Evolutionary conservation across 2,888 invertebrate genomes (phyloP).

Genomic region (Acrocyrtus sp.): DNA sequence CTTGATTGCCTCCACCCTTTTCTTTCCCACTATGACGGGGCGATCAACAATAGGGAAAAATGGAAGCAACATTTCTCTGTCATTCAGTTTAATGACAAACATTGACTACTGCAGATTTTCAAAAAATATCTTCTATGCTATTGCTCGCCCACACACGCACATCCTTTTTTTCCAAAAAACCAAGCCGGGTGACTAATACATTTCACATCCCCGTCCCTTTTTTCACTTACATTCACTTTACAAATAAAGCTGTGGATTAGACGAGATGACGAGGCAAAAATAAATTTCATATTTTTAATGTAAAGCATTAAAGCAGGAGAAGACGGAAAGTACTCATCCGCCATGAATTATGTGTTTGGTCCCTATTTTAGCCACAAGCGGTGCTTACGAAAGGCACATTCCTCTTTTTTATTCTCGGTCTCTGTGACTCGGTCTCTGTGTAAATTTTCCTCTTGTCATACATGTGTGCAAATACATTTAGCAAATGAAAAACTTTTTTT

Average conservation of each 20-base stretch:
- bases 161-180: background rate
- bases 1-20: background rate
- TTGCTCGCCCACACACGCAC: too few relatives aligned
- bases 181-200: background rate
- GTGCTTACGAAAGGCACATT: background rate
- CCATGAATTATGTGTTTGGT: too few relatives aligned
- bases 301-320: background rate
- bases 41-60: background rate
- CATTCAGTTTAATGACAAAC: background rate
- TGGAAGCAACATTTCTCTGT: background rate
- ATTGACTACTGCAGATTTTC: background rate
- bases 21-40: too few relatives aligned
- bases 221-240: too few relatives aligned
- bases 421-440: too few relatives aligned
- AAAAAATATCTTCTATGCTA: too few relatives aligned
- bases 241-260: background rate
- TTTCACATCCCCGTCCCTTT: too few relatives aligned
- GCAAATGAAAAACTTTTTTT: constrained; percentile 13
- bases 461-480: constrained; percentile 33
- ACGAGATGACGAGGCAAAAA: background rate
- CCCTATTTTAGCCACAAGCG: background rate
- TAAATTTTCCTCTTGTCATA: background rate
- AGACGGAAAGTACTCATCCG: background rate
- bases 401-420: background rate
- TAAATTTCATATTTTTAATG: background rate